Evolutionary conservation across 2,797 vertebrate species (phyloP).

Genomic region (Astyanax mexicanus): DNA sequence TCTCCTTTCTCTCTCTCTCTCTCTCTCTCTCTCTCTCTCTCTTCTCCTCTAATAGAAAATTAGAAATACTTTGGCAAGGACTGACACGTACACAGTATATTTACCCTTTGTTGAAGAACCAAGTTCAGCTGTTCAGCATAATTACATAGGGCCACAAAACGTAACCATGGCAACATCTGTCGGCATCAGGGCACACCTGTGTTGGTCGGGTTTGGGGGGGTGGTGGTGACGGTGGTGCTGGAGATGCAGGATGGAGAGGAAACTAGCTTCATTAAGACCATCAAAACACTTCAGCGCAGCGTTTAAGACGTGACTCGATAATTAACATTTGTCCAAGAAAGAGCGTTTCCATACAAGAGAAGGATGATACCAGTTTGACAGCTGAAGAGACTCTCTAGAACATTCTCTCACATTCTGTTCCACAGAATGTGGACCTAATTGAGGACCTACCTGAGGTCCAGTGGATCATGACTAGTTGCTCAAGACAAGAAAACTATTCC

Average conservation of each 20-base stretch:
- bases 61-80: slow-evolving; percentile 28
- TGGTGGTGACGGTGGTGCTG: slow-evolving; percentile 13
- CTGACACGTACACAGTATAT: slow-evolving; percentile 33
- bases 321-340: slow-evolving; percentile 66
- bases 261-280: slow-evolving; percentile 59
- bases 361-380: not conserved
- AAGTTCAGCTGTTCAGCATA: slow-evolving; percentile 63
- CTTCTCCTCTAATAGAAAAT: slow-evolving; percentile 24
- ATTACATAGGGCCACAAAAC: slow-evolving; percentile 69
- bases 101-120: slow-evolving; percentile 55
- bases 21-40: not conserved
- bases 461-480: not conserved
- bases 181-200: slow-evolving; percentile 68
- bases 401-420: no score
- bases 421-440: not conserved
- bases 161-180: slow-evolving; percentile 73
- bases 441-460: not conserved
- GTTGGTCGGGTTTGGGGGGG: slow-evolving; percentile 34
- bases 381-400: not conserved
- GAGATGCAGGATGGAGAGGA: slow-evolving; percentile 21
- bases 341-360: slow-evolving; percentile 39
- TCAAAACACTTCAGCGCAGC: slow-evolving; percentile 62
- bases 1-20: no score
- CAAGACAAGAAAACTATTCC: not conserved
- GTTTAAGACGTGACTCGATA: slow-evolving; percentile 61